Evolutionary conservation across 2,888 invertebrate species (phyloP), one percentile per base, ranked within the genome.

Genomic region (Drosophila mimetica): DNA sequence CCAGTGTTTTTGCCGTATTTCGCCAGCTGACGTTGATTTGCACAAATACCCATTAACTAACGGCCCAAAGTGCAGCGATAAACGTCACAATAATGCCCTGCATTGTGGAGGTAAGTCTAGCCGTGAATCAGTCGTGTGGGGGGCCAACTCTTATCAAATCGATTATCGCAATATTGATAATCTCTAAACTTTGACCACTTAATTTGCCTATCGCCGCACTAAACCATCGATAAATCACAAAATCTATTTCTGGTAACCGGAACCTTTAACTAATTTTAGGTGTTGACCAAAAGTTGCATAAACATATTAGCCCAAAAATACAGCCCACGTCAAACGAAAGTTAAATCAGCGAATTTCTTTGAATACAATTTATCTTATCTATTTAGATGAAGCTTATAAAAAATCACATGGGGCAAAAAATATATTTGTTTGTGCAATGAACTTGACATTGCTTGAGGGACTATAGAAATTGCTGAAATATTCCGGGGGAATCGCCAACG

Each of bases 31-130:
- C 51, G 64, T 47, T 34, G 41, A 52, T 48, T 71, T 83, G 63
- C 61, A 72, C 79, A 54, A 71, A 53, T 47, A 42, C 30, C 48
- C 70, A 77, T 77, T 79, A 77, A 74, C 69, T 34, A 76, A 65
- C 66, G 46, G 52, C 51, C 64, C 67, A 70, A 70, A 75, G 67
- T 64, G 60, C 71, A 75, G 32, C 59, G 32, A 46, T 30, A 22
- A 22, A 30, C 34, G 30, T 41, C 39, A 36, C 34, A 11, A 11
- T 25, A 54, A 14, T 28, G 25, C 20, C 7, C 32, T 16, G 22
- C 30, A 22, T 5, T 28, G 13, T 28, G 11, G 7, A 5, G 2
- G 8, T 30, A 42, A 28, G 13, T n/a, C 36, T 30, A 22, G 22
- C 2, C 14, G 36, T 64, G 65, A 64, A 16, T 64, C 64, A 64